These are phyloP conservation scores for Kryptolebias ocellatus DNA, from an alignment of 2,797 vertebrate genomes.

Conservation along the genomic window DNA sequence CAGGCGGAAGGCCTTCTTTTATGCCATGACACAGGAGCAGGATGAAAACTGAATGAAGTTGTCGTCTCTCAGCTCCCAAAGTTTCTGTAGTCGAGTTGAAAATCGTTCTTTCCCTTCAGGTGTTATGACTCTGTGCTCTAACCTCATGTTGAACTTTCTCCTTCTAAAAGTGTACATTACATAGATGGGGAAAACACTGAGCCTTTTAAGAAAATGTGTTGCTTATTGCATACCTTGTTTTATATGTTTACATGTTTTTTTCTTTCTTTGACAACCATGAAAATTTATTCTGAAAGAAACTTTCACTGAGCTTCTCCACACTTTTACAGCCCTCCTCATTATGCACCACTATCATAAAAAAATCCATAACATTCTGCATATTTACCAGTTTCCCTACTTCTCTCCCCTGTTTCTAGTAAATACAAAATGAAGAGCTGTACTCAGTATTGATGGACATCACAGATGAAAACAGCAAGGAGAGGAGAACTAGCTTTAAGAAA, in stretches of 20 bases:
- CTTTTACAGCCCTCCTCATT: constrained; percentile 39
- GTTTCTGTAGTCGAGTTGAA: constrained; percentile 34
- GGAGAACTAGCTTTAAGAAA: constrained; percentile 82
- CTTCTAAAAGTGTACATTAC: constrained; percentile 4
- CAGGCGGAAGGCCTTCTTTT: constrained; percentile 44
- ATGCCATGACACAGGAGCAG: constrained; percentile 30
- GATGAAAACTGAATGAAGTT: constrained; percentile 43
- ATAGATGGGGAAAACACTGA: background rate
- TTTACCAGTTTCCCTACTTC: constrained; percentile 62
- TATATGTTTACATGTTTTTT: constrained; percentile 36
- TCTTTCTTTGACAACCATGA: constrained; percentile 13
- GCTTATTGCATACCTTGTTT: constrained; percentile 46
- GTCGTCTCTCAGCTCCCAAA: constrained; percentile 45
- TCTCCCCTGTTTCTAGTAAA: constrained; percentile 81
- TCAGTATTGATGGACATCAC: constrained; percentile 80
- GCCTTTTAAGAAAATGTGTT: constrained; percentile 21
- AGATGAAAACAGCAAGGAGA: constrained; percentile 75
- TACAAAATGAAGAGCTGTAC: constrained; percentile 77
- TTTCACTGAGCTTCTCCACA: constrained; percentile 25
- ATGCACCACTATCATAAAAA: constrained; percentile 38
- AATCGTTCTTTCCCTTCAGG: constrained; percentile 15
- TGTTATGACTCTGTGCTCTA: constrained; percentile 32
- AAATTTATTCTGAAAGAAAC: constrained; percentile 29
- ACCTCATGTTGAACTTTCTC: constrained; percentile 26
- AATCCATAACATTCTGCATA: constrained; percentile 50